Base-by-base conservation (phyloP, 1,140 invertebrate genomes). In the Tribolium madens region DNA sequence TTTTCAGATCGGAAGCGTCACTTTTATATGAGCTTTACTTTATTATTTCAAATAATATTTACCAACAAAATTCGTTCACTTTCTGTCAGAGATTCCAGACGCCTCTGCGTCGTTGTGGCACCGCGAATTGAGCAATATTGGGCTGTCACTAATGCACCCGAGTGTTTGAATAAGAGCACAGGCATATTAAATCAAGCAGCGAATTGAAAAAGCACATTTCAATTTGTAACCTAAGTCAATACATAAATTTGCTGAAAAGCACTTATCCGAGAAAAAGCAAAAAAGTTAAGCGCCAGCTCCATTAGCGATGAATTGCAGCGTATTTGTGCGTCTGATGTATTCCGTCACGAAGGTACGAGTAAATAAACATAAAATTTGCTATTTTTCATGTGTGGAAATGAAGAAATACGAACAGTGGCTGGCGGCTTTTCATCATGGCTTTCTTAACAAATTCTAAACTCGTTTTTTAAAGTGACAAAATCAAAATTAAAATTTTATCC, bases 181-280 rank as follows among this genome's bases (percentile, higher is more conserved):
- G 70, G 71, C 33, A 57, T 78, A 78, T 78, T 78, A 78, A 78
- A 78, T 78, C 77, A 78, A 78, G 73, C 77, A 76, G 42, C 69
- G 73, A 75, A 71, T 75, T 69, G 64, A 69, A 75, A 78, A 75
- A 78, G 77, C 73, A 78, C 77, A 71, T 78, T 78, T 78, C 77
- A 78, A 78, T 78, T 78, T 78, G 77, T 76, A 75, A 75, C 77
- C 69, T 72, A 75, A 78, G 52, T 78, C 77, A 75, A 78, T 72
- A 78, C 73, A 78, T 78, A 78, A 78, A 78, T 78, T 76, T 73
- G 68, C 48, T 75, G 77, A 71, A 78, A 78, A 42, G 57, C 77
- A 78, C 77, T 78, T 76, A 70, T 71, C 68, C 52, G 73, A 64
- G 47, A 72, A 76, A 57, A 75, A 64, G 53, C 15, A 75, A 64